Evolutionary conservation across 37 sponge, comb jelly and placozoan genomes (phyloP), one percentile per base, ranked within the genome.

Genomic region (Tethya wilhelma): DNA sequence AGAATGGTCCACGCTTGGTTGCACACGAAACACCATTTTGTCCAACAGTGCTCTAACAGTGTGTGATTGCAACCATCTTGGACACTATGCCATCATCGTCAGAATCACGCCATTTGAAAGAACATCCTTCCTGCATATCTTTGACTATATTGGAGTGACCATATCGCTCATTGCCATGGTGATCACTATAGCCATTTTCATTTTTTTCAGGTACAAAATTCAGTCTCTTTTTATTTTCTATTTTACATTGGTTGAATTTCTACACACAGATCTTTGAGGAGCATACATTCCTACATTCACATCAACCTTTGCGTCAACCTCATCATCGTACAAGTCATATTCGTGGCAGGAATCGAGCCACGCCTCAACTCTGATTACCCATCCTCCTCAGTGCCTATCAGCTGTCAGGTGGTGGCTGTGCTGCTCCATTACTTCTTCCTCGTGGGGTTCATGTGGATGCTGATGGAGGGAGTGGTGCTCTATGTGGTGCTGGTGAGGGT

Each of bases 361-460:
- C 11, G 29, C 8, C 46, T 3, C 26, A 11, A 7, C 8, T 23
- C 20, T 28, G 38, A 3, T 32, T n/a, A n/a, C n/a, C n/a, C n/a
- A n/a, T n/a, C n/a, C n/a, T n/a, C n/a, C n/a, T n/a, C n/a, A 20
- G 73, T 71, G 23, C 33, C 49, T 56, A 41, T 59, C 26, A 33
- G 53, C 14, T 74, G 75, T 41, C 77, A 63, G 44, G 55, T 45
- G 4, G 65, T 81, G 30, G 79, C 86, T 3, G 74, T 91, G 23
- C 22, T 86, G 0, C 60, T 85, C 38, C 86, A 86, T 20, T 86
- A 82, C 69, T 76, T 78, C 44, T 82, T 80, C 78, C 74, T 78
- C 23, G 83, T 82, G 38, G 7, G 43, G 33, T 86, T 91, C 83
- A 91, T 91, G 90, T 90, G 90, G 90, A 84, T 90, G 90, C 56